phyloP scores from a whole-genome alignment of 2,113 vertebrate species.

The Tyto alba region DNA sequence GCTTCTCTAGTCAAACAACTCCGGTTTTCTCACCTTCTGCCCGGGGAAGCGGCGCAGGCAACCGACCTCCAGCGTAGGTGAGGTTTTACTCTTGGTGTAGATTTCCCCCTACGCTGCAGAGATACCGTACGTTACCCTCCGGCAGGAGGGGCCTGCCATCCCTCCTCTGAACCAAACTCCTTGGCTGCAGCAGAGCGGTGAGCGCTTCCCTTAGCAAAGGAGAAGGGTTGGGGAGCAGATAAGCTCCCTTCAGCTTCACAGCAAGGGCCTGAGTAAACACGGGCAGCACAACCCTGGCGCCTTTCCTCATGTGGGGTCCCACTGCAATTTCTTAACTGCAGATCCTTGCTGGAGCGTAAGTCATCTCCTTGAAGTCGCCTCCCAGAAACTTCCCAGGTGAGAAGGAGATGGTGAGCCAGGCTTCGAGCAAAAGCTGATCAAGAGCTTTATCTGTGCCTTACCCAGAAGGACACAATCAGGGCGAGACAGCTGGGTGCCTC shows the following conservation, averaged over 20 bases:
- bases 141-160: accelerated
- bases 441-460: neutral
- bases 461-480: neutral
- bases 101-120: accelerated
- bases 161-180: neutral
- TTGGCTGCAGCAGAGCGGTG: neutral
- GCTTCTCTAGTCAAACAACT: neutral
- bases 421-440: constrained; percentile 12
- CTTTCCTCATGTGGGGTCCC: accelerated
- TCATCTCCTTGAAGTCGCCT: accelerated
- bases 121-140: accelerated
- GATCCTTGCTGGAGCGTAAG: neutral
- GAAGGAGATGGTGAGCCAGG: neutral
- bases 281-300: neutral
- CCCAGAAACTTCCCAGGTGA: neutral
- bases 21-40: neutral
- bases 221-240: neutral
- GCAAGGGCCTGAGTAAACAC: neutral
- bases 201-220: neutral
- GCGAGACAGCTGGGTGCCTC: neutral
- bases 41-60: neutral
- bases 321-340: neutral
- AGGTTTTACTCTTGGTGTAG: neutral
- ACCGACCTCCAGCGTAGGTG: accelerated
- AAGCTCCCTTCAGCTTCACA: neutral